These are phyloP conservation scores for Ictalurus furcatus DNA, from an alignment of 2,113 vertebrate genomes.

Conservation along the genomic window DNA sequence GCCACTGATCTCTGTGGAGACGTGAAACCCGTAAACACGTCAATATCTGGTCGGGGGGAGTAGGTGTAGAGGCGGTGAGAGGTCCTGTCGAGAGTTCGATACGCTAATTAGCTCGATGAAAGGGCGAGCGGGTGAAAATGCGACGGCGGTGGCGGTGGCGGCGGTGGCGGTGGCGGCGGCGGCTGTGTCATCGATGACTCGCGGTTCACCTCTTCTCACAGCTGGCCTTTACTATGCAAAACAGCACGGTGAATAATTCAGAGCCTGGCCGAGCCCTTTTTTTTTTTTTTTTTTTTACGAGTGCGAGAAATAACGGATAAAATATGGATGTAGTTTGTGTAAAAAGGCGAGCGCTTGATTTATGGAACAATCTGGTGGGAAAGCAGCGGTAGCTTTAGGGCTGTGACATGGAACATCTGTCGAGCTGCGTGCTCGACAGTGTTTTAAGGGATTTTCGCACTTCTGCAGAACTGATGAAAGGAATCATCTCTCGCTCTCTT, in stretches of 20 bases:
- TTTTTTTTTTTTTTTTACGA: slow-evolving; percentile 45
- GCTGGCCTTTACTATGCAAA: slow-evolving; percentile 58
- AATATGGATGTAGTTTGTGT: slow-evolving; percentile 37
- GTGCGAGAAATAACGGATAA: slow-evolving; percentile 50
- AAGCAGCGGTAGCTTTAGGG: slow-evolving; percentile 19
- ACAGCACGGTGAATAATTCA: slow-evolving; percentile 65
- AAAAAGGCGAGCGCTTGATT: slow-evolving; percentile 30
- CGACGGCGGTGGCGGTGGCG: neutral
- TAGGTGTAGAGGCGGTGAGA: neutral
- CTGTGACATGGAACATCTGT: slow-evolving; percentile 45
- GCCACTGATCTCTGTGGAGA: slow-evolving; percentile 3
- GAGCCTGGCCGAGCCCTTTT: slow-evolving; percentile 2
- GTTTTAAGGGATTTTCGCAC: neutral
- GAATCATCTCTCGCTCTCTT: neutral
- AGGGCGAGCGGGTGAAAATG: slow-evolving; percentile 22
- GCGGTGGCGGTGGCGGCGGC: slow-evolving; percentile 3
- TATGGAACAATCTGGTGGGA: slow-evolving; percentile 34
- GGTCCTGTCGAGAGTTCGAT: slow-evolving; percentile 30
- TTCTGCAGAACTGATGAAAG: neutral
- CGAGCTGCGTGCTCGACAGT: neutral
- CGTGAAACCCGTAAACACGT: neutral
- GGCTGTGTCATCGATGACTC: slow-evolving; percentile 24
- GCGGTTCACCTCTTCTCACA: slow-evolving; percentile 14
- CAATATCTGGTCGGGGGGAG: slow-evolving; percentile 3
- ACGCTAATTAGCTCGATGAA: slow-evolving; percentile 44